Evolutionary conservation across 2,797 vertebrate genomes (phyloP).

Genomic region (Bradypus variegatus): DNA sequence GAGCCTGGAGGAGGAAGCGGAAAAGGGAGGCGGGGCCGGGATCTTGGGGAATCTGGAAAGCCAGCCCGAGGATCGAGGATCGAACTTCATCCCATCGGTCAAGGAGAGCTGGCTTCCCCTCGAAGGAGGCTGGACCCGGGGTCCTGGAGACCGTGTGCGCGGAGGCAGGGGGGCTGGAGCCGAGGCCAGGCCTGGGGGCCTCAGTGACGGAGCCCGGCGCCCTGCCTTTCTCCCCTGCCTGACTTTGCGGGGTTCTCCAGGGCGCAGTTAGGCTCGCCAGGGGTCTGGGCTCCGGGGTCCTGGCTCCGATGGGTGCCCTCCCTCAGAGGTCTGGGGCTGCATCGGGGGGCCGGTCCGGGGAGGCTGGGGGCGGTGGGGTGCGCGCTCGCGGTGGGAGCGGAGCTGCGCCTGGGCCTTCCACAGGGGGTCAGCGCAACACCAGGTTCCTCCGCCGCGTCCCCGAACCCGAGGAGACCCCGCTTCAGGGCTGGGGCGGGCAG

Average conservation of each 20-base stretch:
- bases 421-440: constrained; percentile 74
- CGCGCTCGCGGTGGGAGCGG: not conserved
- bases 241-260: constrained; percentile 46
- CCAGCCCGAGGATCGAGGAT: not conserved
- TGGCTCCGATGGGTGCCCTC: not conserved
- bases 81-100: no score
- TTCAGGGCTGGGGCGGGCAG: constrained; percentile 52
- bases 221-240: constrained; percentile 32
- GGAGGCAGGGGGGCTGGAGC: not conserved
- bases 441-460: constrained; percentile 41
- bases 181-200: not conserved
- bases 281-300: not conserved
- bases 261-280: not conserved
- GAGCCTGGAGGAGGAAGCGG: no score
- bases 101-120: not conserved
- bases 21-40: not conserved
- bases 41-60: not conserved
- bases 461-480: constrained; percentile 39
- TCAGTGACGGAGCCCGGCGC: no score
- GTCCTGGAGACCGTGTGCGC: not conserved
- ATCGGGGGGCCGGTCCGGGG: not conserved
- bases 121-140: not conserved
- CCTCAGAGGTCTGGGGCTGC: rapidly evolving
- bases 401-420: constrained; percentile 59
- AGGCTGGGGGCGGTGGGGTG: not conserved